A percentile compares a stretch with the other conserved stretches of the same genome.
These are phyloP conservation scores for Apocheima hispidaria DNA, from an alignment of 2,888 invertebrate species.

Conservation along the genomic window DNA sequence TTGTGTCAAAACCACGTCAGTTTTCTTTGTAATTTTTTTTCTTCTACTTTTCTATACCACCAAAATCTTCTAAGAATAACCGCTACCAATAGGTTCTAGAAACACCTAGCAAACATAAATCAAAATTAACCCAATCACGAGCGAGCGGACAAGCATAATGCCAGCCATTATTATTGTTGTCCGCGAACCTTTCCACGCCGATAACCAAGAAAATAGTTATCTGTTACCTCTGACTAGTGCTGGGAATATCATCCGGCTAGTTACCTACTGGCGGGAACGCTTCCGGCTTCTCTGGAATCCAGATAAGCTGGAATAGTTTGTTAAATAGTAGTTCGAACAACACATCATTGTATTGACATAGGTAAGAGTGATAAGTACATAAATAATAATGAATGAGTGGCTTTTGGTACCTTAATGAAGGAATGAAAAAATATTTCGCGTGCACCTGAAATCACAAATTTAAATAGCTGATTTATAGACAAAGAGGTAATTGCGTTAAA, in stretches of 20 bases:
- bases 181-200: conserved; percentile 71
- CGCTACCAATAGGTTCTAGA: conserved; percentile 11
- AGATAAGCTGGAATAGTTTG: conserved; percentile 3
- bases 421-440: too few relatives aligned
- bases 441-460: too few relatives aligned
- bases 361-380: too few relatives aligned
- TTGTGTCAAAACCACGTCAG: too few relatives aligned
- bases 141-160: conserved; percentile 48
- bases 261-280: background rate
- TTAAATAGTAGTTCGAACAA: too few relatives aligned
- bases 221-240: conserved; percentile 48
- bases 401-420: too few relatives aligned
- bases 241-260: conserved; percentile 9
- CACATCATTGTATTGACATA: too few relatives aligned
- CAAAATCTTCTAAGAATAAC: background rate
- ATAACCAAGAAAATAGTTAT: conserved; percentile 81
- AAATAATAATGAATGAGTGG: too few relatives aligned
- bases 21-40: too few relatives aligned
- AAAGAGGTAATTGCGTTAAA: too few relatives aligned
- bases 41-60: background rate
- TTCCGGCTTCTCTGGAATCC: background rate
- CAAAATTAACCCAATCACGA: conserved; percentile 45
- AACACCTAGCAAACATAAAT: conserved; percentile 39
- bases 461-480: too few relatives aligned
- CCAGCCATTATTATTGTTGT: conserved; percentile 59